Base-by-base conservation (phyloP, 2,113 vertebrate species). In the Serilophus lunatus region DNA sequence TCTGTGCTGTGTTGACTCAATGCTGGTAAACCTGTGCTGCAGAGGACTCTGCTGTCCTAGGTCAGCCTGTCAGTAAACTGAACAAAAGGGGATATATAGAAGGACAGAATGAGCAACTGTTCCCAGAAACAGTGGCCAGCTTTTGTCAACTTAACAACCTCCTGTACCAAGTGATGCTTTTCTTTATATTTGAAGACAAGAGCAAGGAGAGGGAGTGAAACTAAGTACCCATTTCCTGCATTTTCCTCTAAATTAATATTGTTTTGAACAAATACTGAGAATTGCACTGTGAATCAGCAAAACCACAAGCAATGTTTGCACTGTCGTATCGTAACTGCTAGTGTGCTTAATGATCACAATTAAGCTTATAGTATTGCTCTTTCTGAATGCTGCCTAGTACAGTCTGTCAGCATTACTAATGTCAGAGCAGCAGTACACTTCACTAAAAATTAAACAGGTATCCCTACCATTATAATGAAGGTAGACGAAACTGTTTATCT, bases 401-500 rank as follows among this genome's bases (percentile, higher is more conserved):
- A 86, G 57, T 54, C 84, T 29, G 1, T 71, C 60, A 68, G 80
- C 88, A 78, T 90, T 71, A 84, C 64, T 93, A 29, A 79, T 87
- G 64, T 83, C 85, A 90, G 63, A 85, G 82, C 79, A 84, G 57
- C 76, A 83, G 72, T n/a, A 76, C 82, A 49, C 54, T 90, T 51
- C 89, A 87, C 74, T 89, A 49, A 61, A 77, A 95, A 88, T 59
- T 33, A 90, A 92, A 65, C 94, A 94, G 86, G 90, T 76, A 77
- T 93, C 78, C 72, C 90, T 90, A 38, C 68, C 38, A 82, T 76
- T 71, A 33, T 42, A 75, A 93, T 76, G 76, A 87, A 78, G 82
- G 69, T 3, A 90, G 61, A 92, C 3, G 69, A 96, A 96, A 96
- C 93, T 95, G 82, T 88, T 95, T 71, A 92, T 86, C 61, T 79